Base-by-base conservation (phyloP, 2,888 invertebrate species). In the Oegoconia quadripuncta region DNA sequence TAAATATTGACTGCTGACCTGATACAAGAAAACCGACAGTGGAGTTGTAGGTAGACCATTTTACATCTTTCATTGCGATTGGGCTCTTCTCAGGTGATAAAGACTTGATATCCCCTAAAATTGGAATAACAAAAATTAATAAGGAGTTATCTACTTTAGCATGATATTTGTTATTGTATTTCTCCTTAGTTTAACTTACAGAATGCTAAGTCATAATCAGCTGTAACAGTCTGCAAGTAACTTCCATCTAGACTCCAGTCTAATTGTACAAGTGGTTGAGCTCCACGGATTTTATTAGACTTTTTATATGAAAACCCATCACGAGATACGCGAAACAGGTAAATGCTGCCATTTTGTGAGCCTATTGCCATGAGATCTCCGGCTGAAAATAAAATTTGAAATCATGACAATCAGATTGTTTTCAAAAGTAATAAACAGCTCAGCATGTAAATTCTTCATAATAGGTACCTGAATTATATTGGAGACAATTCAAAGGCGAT, bases 181-280 rank as follows among this genome's bases (percentile, higher is more conserved):
- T 33, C 12, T 23, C n/a, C 6, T 8, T 12, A 34, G 15, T 29
- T 14, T 7, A 34, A 89, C 93, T 91, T 88, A 95, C 95, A 97
- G 77, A 95, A 97, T 3, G 94, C 90, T 34, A 96, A 81, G 70
- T 97, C 97, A 57, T 95, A 96, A 69, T 97, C 97, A 41, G 95
- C 94, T 11, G 97, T 95, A 36, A 95, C 95, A 0, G 96, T 95
- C 81, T 97, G 97, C 41, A 97, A 81, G 68, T 92, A 95, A 67
- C 92, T 93, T 39, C 96, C 95, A 65, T 97, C 97, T 26, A 93
- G 91, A 70, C 97, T 96, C 97, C 97, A 97, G 70, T 97, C 97
- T 37, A 97, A 80, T 60, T 96, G 95, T 42, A 93, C 92, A 3
- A 97, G 84, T 0, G 95, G 93, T 63, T 96, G 96, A 0, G 94